phyloP scores from a whole-genome alignment of 37 sponge, comb jelly and placozoan genomes.

The Hexactinellida sp. region DNA sequence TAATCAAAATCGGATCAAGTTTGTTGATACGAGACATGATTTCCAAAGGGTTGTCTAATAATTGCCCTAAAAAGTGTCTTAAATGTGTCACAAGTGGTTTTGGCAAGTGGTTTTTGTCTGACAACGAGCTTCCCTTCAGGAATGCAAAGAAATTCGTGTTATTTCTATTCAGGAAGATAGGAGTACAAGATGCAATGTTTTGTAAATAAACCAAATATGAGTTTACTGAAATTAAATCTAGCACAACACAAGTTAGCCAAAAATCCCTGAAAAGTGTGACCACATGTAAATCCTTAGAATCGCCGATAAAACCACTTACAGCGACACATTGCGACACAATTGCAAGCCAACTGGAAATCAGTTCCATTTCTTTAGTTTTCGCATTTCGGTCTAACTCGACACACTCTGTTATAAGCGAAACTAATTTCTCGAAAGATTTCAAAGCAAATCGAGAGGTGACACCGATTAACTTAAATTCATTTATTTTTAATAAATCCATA shows the following conservation, averaged over 20 bases:
- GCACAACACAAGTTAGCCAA: conserved; percentile 85
- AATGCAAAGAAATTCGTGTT: conserved; percentile 7
- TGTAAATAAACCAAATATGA: background rate
- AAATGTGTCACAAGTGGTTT: background rate
- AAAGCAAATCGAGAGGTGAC: background rate
- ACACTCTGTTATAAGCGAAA: background rate
- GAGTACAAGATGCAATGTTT: background rate
- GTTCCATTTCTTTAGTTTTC: background rate
- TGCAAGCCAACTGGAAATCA: background rate
- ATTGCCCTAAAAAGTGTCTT: background rate
- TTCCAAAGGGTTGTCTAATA: background rate
- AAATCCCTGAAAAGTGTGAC: conserved; percentile 75
- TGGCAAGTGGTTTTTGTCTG: background rate
- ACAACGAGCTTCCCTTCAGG: background rate
- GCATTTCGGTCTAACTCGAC: background rate
- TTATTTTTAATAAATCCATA: background rate
- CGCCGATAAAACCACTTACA: background rate
- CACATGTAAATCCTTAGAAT: background rate
- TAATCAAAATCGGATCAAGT: background rate
- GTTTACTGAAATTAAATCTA: conserved; percentile 37
- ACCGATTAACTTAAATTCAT: background rate
- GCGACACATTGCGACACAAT: conserved; percentile 16
- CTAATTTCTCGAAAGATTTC: conserved; percentile 10
- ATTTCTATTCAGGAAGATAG: background rate
- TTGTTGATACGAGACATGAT: background rate